Evolutionary conservation across 2,888 invertebrate genomes (phyloP).

Genomic region (Entomobrya multifasciata): DNA sequence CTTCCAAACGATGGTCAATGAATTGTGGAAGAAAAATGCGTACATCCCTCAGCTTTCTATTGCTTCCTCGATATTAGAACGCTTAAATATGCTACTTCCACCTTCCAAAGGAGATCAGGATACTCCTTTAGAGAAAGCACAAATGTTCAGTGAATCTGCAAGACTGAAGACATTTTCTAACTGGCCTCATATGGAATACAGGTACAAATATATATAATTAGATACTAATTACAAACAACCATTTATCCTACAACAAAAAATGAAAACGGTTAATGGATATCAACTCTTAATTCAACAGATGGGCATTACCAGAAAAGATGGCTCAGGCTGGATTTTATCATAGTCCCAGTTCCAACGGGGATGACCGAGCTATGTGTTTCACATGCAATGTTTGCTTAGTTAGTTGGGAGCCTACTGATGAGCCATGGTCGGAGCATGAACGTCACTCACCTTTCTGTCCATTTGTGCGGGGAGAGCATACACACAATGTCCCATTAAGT

Average conservation of each 20-base stretch:
- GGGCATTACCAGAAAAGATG: slow-evolving; percentile 97
- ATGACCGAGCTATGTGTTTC: slow-evolving; percentile 98
- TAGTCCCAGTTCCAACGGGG: slow-evolving; percentile 93
- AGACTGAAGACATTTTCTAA: slow-evolving; percentile 94
- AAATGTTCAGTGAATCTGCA: slow-evolving; percentile 96
- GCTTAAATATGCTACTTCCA: slow-evolving; percentile 89
- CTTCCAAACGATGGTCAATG: slow-evolving; percentile 89
- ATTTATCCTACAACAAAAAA: too few species aligned
- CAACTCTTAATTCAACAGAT: slow-evolving; percentile 86
- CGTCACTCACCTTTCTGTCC: slow-evolving; percentile 96
- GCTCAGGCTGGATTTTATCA: slow-evolving; percentile 98
- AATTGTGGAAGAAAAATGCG: slow-evolving; percentile 90
- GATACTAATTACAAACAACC: too few species aligned
- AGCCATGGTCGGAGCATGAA: slow-evolving; percentile 98
- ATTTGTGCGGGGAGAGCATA: slow-evolving; percentile 96
- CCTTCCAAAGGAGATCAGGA: slow-evolving; percentile 83
- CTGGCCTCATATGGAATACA: slow-evolving; percentile 99
- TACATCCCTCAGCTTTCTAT: slow-evolving; percentile 93
- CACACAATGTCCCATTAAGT: slow-evolving; percentile 95
- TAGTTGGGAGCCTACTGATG: slow-evolving; percentile 98
- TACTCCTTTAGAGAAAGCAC: slow-evolving; percentile 81
- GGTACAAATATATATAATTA: too few species aligned
- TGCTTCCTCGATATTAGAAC: slow-evolving; percentile 93
- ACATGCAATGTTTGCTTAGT: slow-evolving; percentile 96
- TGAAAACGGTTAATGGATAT: background rate